Evolutionary conservation across 1,140 invertebrate species (phyloP).

Genomic region (Ruditapes philippinarum): DNA sequence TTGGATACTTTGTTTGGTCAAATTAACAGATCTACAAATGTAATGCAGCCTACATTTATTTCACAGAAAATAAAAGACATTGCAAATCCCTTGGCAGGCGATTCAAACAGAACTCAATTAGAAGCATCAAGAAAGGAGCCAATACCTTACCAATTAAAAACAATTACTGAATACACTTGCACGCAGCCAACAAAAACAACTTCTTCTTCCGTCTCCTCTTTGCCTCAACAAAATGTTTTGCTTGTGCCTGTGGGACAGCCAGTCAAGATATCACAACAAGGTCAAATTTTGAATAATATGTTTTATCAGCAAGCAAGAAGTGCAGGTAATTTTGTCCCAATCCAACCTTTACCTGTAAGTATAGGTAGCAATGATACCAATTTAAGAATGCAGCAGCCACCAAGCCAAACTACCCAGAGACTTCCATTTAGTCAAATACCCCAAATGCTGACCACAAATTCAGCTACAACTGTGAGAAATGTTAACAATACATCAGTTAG

Average conservation of each 20-base stretch:
- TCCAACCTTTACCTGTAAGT: neutral
- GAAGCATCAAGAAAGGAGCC: neutral
- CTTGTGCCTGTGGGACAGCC: conserved; percentile 12
- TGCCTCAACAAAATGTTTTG: neutral
- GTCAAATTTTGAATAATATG: too few relatives aligned
- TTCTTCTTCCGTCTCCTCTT: neutral
- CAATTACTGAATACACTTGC: conserved; percentile 41
- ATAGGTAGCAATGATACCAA: neutral
- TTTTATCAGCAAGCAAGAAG: too few relatives aligned
- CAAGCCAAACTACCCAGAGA: too few relatives aligned
- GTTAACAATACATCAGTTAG: neutral
- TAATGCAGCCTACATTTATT: conserved; percentile 9
- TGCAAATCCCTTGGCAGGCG: neutral
- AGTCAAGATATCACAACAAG: neutral
- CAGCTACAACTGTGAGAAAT: too few relatives aligned
- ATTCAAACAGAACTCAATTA: neutral
- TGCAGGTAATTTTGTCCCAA: neutral
- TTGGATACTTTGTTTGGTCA: conserved; percentile 43
- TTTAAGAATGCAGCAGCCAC: neutral
- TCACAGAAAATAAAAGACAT: conserved; percentile 45
- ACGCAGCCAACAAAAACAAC: neutral
- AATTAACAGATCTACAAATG: conserved; percentile 25
- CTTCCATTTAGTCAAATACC: neutral
- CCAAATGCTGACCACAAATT: too few relatives aligned
- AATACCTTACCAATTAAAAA: neutral